Percentiles rank a stretch among this genome's conserved stretches.
Evolutionary conservation across 2,113 vertebrate genomes (phyloP).

Genomic region (Cyprinodon brontotheroides): DNA sequence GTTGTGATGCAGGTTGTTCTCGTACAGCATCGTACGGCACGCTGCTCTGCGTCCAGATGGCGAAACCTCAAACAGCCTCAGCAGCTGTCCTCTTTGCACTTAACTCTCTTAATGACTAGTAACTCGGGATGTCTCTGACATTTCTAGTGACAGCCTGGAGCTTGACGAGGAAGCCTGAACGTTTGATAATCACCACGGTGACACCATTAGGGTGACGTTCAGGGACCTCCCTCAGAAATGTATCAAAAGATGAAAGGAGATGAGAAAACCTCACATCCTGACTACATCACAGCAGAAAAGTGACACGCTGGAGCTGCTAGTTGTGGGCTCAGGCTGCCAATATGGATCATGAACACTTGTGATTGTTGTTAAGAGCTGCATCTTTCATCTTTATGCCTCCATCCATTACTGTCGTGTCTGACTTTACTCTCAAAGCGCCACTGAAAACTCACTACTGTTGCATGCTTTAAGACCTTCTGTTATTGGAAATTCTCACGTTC

Average conservation of each 20-base stretch:
- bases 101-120: conserved; percentile 50
- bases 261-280: conserved; percentile 46
- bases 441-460: conserved; percentile 26
- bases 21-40: neutral
- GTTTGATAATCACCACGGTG: conserved; percentile 71
- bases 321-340: conserved; percentile 17
- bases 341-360: neutral
- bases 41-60: conserved; percentile 56
- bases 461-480: conserved; percentile 35
- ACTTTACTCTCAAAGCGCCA: conserved; percentile 9
- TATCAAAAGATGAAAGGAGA: conserved; percentile 64
- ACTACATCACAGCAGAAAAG: conserved; percentile 35
- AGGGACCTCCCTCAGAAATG: conserved; percentile 70
- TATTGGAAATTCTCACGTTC: conserved; percentile 31
- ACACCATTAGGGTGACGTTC: conserved; percentile 76
- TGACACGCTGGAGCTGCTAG: conserved; percentile 2
- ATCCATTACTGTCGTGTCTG: conserved; percentile 20
- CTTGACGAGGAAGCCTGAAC: conserved; percentile 46
- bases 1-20: conserved; percentile 10
- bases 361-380: neutral
- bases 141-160: conserved; percentile 69
- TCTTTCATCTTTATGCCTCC: conserved; percentile 9
- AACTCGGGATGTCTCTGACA: conserved; percentile 65
- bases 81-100: conserved; percentile 50
- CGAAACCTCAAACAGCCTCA: conserved; percentile 61